These are phyloP conservation scores for Agrypnia vestita DNA, from an alignment of 1,140 invertebrate genomes.

Conservation along the genomic window DNA sequence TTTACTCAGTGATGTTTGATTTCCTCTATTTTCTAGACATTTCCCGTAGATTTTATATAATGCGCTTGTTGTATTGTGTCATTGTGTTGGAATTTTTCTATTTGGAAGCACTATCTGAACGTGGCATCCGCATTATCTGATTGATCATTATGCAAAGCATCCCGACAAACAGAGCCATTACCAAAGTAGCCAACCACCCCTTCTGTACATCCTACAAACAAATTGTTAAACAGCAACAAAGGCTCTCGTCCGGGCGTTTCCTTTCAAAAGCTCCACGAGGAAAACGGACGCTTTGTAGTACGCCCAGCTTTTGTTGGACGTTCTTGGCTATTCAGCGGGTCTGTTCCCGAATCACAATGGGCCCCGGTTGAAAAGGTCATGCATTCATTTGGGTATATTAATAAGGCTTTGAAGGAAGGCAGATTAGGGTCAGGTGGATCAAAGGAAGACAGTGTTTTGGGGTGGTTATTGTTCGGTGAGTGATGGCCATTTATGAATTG, in stretches of 20 bases:
- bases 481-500: slow-evolving; percentile 32
- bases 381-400: slow-evolving; percentile 60
- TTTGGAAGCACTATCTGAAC: background rate
- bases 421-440: slow-evolving; percentile 38
- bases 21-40: too few relatives aligned
- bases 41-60: too few relatives aligned
- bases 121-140: slow-evolving; percentile 26
- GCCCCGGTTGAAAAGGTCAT: slow-evolving; percentile 54
- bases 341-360: slow-evolving; percentile 52
- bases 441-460: slow-evolving; percentile 33
- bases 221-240: slow-evolving; percentile 57
- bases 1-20: too few relatives aligned
- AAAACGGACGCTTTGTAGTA: slow-evolving; percentile 50
- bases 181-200: slow-evolving; percentile 43
- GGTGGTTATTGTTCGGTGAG: slow-evolving; percentile 36
- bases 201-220: slow-evolving; percentile 36
- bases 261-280: slow-evolving; percentile 46
- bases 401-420: slow-evolving; percentile 49
- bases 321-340: slow-evolving; percentile 36
- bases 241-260: slow-evolving; percentile 50
- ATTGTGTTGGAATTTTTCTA: background rate
- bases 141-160: slow-evolving; percentile 39
- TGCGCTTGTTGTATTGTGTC: background rate
- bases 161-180: slow-evolving; percentile 23
- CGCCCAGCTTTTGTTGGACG: slow-evolving; percentile 49